Evolutionary conservation across 2,888 invertebrate genomes (phyloP).

Genomic region (Drosophila tanythrix): DNA sequence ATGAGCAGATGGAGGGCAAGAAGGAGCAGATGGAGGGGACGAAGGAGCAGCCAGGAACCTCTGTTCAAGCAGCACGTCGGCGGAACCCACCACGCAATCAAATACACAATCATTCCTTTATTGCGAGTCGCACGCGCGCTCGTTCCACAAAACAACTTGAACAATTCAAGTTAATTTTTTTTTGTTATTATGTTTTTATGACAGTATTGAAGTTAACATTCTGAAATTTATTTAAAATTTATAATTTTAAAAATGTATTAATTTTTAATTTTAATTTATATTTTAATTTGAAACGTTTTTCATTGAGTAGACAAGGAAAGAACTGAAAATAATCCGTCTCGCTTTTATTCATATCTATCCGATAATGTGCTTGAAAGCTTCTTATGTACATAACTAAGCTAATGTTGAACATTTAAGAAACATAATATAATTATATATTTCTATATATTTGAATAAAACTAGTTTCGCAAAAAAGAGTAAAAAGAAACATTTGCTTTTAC

Average conservation of each 20-base stretch:
- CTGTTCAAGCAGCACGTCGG: not conserved
- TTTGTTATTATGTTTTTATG: not conserved
- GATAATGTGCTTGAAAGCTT: not conserved
- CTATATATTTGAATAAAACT: not conserved
- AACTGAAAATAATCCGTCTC: slow-evolving; percentile 9
- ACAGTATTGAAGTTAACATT: not conserved
- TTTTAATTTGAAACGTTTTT: not conserved
- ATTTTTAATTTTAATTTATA: not conserved
- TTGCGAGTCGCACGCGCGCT: slow-evolving; percentile 43
- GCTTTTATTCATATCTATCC: slow-evolving; percentile 14
- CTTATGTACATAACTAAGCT: not conserved
- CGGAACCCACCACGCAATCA: not conserved
- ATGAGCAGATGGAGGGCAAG: no score
- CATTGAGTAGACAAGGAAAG: slow-evolving; percentile 13
- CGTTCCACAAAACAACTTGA: slow-evolving; percentile 19
- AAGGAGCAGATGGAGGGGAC: no score
- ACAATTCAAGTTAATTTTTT: not conserved
- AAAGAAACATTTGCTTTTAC: not conserved
- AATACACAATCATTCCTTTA: slow-evolving; percentile 33
- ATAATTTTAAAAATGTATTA: not conserved
- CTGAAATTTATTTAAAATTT: not conserved
- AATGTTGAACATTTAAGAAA: not conserved
- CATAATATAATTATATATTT: not conserved
- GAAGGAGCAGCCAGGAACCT: not conserved
- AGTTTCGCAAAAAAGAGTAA: not conserved